Percentiles rank a stretch among this genome's conserved stretches.
phyloP scores from a whole-genome alignment of 2,888 invertebrate genomes.

The Tyria jacobaeae region DNA sequence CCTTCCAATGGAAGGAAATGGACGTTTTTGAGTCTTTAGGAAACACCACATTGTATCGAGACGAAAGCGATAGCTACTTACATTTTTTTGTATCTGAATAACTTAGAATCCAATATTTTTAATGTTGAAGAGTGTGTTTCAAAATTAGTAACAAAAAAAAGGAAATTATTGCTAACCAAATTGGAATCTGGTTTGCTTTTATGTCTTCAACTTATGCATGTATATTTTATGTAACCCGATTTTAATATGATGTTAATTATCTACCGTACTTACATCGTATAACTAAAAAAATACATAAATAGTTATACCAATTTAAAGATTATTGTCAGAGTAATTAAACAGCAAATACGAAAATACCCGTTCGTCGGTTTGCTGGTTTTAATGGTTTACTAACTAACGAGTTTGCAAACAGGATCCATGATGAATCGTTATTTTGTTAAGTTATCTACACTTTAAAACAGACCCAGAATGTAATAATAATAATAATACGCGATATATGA shows the following conservation, averaged over 20 bases:
- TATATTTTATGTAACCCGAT: too few species aligned
- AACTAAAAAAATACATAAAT: too few species aligned
- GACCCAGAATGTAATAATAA: neutral
- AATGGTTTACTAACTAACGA: neutral
- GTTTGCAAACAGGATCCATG: too few species aligned
- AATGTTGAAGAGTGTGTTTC: neutral
- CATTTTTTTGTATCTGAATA: neutral
- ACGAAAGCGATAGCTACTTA: constrained; percentile 35
- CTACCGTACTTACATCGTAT: too few species aligned
- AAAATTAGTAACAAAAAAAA: neutral
- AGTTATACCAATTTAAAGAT: too few species aligned
- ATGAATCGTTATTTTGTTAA: neutral
- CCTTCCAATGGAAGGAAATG: constrained; percentile 73
- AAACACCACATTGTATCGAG: constrained; percentile 57
- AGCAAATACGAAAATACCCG: neutral
- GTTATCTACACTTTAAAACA: neutral
- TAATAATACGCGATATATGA: neutral
- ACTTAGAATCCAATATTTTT: neutral
- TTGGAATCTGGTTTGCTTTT: neutral
- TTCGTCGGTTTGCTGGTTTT: neutral
- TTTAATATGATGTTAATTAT: too few species aligned
- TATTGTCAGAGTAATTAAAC: too few species aligned
- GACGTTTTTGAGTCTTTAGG: constrained; percentile 68
- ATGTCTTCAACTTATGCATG: neutral
- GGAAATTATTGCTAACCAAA: neutral